Evolutionary conservation across 2,888 invertebrate genomes (phyloP).

Genomic region (Eilema caniola): DNA sequence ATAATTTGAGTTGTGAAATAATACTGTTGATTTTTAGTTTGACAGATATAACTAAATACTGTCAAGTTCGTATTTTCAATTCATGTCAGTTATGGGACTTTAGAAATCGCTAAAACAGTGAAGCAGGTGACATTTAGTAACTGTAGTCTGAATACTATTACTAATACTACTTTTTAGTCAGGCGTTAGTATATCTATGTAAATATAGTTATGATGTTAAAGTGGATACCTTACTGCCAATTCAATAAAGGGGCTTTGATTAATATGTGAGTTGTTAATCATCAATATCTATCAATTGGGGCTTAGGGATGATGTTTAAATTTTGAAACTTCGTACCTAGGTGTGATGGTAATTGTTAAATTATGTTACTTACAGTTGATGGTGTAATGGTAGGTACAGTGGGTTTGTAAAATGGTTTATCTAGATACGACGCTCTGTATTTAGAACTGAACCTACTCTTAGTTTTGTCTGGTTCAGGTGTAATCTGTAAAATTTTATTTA

Average conservation of each 20-base stretch:
- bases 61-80: not conserved
- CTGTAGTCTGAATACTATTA: not conserved
- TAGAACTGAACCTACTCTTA: constrained; percentile 87
- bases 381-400: constrained; percentile 87
- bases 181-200: constrained; percentile 1
- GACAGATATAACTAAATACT: not conserved
- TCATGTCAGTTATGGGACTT: not conserved
- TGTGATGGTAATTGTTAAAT: constrained; percentile 41
- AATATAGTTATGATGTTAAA: not conserved
- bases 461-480: constrained; percentile 79
- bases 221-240: constrained; percentile 70
- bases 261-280: constrained; percentile 15
- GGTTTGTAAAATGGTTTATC: constrained; percentile 88
- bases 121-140: not conserved
- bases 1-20: not conserved
- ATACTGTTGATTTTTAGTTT: not conserved
- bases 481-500: constrained; percentile 71
- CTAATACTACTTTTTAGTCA: not conserved
- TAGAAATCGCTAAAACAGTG: not conserved
- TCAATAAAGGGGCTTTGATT: constrained; percentile 84
- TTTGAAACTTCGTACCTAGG: constrained; percentile 19
- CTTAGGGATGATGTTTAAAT: constrained; percentile 4
- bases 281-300: constrained; percentile 17
- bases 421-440: constrained; percentile 84
- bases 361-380: constrained; percentile 83